Percentiles rank a stretch among this genome's conserved stretches.
phyloP scores from a whole-genome alignment of 2,797 vertebrate genomes.

The Myotis planiceps region DNA sequence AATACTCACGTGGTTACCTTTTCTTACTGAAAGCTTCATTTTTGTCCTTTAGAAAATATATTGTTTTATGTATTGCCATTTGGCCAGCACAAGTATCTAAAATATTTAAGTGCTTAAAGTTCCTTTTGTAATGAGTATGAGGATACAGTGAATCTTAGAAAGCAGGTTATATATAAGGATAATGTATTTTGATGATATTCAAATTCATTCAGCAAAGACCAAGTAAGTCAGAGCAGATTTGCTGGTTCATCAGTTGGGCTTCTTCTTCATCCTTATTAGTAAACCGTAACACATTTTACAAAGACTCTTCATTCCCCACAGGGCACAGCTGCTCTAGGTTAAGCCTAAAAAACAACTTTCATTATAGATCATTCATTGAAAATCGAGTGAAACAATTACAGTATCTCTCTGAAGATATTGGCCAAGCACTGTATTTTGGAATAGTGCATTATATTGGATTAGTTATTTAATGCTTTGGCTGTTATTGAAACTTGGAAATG shows the following conservation, averaged over 20 bases:
- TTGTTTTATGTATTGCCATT: slow-evolving; percentile 27
- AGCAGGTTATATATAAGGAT: slow-evolving; percentile 64
- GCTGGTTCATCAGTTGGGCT: slow-evolving; percentile 74
- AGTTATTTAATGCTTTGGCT: slow-evolving; percentile 53
- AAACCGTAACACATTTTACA: slow-evolving; percentile 69
- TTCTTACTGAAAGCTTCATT: slow-evolving; percentile 29
- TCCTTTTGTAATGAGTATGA: slow-evolving; percentile 59
- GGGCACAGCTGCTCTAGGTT: slow-evolving; percentile 61
- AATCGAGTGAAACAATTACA: slow-evolving; percentile 64
- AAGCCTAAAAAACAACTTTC: slow-evolving; percentile 73
- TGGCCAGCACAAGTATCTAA: not conserved
- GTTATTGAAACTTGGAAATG: slow-evolving; percentile 65
- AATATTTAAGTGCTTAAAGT: slow-evolving; percentile 57
- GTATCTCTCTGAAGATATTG: slow-evolving; percentile 65
- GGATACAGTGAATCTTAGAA: not conserved
- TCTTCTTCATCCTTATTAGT: slow-evolving; percentile 68
- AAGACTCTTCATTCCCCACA: slow-evolving; percentile 68
- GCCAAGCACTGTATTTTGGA: slow-evolving; percentile 50
- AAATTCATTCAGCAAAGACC: slow-evolving; percentile 71
- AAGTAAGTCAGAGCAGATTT: slow-evolving; percentile 65
- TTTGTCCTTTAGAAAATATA: slow-evolving; percentile 12
- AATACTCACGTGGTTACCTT: not conserved
- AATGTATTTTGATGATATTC: slow-evolving; percentile 77
- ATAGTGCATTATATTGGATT: slow-evolving; percentile 32
- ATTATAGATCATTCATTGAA: slow-evolving; percentile 69